Percentiles rank a stretch among this genome's conserved stretches.
Evolutionary conservation across 2,113 vertebrate genomes (phyloP).

Genomic region (Hydropotes inermis): DNA sequence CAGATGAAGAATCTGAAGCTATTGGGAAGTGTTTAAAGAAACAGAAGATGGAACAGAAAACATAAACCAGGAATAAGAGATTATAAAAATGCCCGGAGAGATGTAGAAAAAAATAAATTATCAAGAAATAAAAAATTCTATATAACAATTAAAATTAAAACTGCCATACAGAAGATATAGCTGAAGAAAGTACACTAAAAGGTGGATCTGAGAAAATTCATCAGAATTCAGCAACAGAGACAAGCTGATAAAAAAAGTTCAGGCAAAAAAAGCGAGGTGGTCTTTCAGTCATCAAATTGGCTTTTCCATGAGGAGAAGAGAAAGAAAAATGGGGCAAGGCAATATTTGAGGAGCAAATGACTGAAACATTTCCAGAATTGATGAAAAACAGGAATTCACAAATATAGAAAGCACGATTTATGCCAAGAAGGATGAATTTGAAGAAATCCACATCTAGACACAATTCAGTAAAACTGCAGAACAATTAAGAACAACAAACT

Average conservation of each 20-base stretch:
- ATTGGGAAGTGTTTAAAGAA: neutral
- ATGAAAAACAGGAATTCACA: neutral
- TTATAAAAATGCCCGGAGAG: neutral
- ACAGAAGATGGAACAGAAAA: conserved; percentile 3
- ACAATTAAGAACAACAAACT: neutral
- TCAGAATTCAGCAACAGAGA: neutral
- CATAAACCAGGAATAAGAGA: neutral
- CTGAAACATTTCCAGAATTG: neutral
- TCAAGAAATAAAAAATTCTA: neutral
- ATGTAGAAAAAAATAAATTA: neutral
- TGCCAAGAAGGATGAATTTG: neutral
- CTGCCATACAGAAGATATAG: neutral
- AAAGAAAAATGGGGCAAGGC: neutral
- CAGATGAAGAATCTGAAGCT: neutral
- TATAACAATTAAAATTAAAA: neutral
- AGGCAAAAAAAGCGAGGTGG: neutral
- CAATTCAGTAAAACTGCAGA: neutral
- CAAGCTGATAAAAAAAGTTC: neutral
- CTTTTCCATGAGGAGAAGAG: neutral
- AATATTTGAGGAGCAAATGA: neutral
- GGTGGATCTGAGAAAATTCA: neutral
- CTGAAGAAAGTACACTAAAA: neutral
- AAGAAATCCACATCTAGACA: neutral
- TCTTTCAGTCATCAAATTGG: neutral
- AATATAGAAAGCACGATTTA: neutral